phyloP scores from a whole-genome alignment of 2,797 vertebrate genomes.

The Catamblyrhynchus diadema region DNA sequence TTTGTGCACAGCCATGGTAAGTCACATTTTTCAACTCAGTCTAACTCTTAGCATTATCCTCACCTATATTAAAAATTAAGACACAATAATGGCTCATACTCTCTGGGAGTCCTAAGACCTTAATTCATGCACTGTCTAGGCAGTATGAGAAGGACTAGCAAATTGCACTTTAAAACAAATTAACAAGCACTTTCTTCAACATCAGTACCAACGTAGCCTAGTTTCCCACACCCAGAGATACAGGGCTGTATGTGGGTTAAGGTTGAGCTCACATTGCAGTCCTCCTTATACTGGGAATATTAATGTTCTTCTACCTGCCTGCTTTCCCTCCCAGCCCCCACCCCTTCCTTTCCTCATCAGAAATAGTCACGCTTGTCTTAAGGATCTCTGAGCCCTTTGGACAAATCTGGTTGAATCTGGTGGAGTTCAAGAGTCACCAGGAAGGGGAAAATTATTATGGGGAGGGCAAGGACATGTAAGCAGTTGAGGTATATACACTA shows the following conservation, averaged over 20 bases:
- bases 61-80: not conserved
- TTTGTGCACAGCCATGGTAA: rapidly evolving
- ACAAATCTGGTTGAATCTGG: not conserved
- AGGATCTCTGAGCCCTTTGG: not conserved
- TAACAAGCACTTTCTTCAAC: not conserved
- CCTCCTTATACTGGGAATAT: not conserved
- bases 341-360: not conserved
- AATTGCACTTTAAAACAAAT: not conserved
- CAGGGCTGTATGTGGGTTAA: not conserved
- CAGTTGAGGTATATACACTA: not conserved
- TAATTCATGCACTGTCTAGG: not conserved
- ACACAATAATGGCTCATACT: rapidly evolving
- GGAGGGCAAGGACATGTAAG: not conserved
- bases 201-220: not conserved
- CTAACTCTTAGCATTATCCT: not conserved
- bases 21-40: not conserved
- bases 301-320: not conserved
- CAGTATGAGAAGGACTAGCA: not conserved
- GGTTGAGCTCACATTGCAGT: not conserved
- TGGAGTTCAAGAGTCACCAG: not conserved
- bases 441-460: not conserved
- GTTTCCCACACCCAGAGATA: not conserved
- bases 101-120: not conserved
- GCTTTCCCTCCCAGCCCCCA: not conserved
- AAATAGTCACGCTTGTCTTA: not conserved